phyloP scores from a whole-genome alignment of 2,888 invertebrate genomes.

The Hydrotaea diabolus region DNA sequence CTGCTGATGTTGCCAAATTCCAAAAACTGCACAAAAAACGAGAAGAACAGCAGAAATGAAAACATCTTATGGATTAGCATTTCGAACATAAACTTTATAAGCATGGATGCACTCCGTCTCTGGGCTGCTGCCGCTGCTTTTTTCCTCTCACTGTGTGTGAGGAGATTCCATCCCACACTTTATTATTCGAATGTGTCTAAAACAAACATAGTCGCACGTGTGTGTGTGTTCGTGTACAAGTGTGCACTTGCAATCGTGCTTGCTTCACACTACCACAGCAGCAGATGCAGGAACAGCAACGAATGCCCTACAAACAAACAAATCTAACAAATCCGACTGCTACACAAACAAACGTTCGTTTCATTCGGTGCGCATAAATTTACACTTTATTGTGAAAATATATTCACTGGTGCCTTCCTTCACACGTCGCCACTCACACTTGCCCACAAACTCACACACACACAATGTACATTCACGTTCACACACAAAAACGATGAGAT shows the following conservation, averaged over 20 bases:
- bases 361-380: slow-evolving; percentile 61
- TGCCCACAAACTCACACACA: slow-evolving; percentile 33
- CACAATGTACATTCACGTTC: slow-evolving; percentile 13
- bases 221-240: neutral
- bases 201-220: neutral
- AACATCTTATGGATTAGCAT: slow-evolving; percentile 66
- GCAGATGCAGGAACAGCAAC: slow-evolving; percentile 17
- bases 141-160: neutral
- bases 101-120: slow-evolving; percentile 58
- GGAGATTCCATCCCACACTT: slow-evolving; percentile 54
- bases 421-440: slow-evolving; percentile 37
- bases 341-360: slow-evolving; percentile 51
- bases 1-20: slow-evolving; percentile 66
- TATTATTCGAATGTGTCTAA: slow-evolving; percentile 41
- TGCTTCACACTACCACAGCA: neutral
- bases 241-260: slow-evolving; percentile 1
- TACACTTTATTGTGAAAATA: slow-evolving; percentile 65
- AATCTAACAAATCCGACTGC: slow-evolving; percentile 48
- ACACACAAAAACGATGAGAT: slow-evolving; percentile 53
- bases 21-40: slow-evolving; percentile 55
- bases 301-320: slow-evolving; percentile 50
- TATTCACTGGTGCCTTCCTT: slow-evolving; percentile 59
- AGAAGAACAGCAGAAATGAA: slow-evolving; percentile 33
- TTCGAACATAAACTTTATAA: slow-evolving; percentile 64
- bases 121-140: neutral